Conservation (phyloP, 2,888 invertebrate species). For the Drosophila atroscutellata region DNA sequence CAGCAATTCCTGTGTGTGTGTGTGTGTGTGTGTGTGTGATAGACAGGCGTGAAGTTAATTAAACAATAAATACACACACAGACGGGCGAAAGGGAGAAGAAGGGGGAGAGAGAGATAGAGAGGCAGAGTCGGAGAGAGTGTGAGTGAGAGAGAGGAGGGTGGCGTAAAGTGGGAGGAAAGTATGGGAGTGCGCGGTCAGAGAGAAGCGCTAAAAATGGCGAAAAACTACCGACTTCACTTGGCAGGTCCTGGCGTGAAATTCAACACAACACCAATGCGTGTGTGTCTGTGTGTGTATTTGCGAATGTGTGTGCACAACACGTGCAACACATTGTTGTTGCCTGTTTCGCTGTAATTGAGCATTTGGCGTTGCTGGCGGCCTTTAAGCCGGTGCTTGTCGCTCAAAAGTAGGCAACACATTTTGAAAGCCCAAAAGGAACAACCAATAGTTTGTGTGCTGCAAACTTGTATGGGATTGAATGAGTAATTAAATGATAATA, state of each 20-base stretch:
- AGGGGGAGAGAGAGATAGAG: not conserved
- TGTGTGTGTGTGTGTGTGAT: conserved; percentile 64
- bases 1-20: conserved; percentile 17
- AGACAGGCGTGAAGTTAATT: conserved; percentile 80
- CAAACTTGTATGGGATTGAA: not conserved
- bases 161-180: not conserved
- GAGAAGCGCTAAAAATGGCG: conserved; percentile 74
- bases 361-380: conserved; percentile 65
- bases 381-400: conserved; percentile 48
- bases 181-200: conserved; percentile 19
- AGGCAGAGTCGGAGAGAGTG: not conserved
- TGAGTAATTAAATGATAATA: not conserved
- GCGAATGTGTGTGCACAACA: conserved; percentile 24
- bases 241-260: conserved; percentile 77
- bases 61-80: conserved; percentile 64
- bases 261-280: conserved; percentile 73
- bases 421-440: conserved; percentile 4
- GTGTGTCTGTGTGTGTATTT: conserved; percentile 26
- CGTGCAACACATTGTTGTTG: conserved; percentile 34
- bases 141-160: not conserved
- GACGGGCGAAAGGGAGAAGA: not conserved
- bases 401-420: conserved; percentile 73
- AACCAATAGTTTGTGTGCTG: not conserved
- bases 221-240: conserved; percentile 79
- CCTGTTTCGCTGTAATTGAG: conserved; percentile 75